Conservation (phyloP, 53 echinoderm and acorn worm species). For the Paracentrotus lividus region DNA sequence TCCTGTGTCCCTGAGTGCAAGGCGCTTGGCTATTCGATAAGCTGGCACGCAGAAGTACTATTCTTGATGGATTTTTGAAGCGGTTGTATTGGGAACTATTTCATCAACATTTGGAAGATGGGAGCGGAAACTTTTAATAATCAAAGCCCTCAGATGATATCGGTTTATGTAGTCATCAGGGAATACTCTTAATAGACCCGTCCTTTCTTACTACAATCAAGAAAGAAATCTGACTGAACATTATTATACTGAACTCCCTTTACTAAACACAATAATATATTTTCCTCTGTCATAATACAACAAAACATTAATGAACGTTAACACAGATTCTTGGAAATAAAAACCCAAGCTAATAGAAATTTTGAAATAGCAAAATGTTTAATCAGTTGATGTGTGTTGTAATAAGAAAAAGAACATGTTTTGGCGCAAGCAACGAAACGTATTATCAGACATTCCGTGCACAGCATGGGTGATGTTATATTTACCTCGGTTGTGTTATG, state of each 20-base stretch:
- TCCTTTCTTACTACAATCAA: neutral
- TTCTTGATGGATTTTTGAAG: neutral
- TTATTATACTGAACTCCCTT: neutral
- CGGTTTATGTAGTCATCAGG: neutral
- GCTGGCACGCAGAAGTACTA: neutral
- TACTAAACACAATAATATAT: neutral
- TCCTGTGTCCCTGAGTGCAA: neutral
- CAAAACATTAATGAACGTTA: neutral
- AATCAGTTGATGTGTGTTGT: neutral
- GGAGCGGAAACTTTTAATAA: neutral
- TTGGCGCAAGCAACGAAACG: neutral
- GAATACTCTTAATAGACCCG: neutral
- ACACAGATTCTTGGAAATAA: neutral
- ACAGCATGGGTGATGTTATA: neutral
- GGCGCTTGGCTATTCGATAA: constrained; percentile 35
- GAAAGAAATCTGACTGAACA: neutral
- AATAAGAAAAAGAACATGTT: neutral
- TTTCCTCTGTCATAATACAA: neutral
- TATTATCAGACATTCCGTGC: neutral
- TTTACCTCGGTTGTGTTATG: neutral
- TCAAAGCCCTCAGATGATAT: neutral
- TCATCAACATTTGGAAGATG: neutral
- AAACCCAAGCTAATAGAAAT: neutral
- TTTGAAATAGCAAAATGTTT: neutral
- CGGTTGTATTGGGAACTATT: neutral